phyloP scores from a whole-genome alignment of 2,113 vertebrate species.

The Ptychochromis oligacanthus region DNA sequence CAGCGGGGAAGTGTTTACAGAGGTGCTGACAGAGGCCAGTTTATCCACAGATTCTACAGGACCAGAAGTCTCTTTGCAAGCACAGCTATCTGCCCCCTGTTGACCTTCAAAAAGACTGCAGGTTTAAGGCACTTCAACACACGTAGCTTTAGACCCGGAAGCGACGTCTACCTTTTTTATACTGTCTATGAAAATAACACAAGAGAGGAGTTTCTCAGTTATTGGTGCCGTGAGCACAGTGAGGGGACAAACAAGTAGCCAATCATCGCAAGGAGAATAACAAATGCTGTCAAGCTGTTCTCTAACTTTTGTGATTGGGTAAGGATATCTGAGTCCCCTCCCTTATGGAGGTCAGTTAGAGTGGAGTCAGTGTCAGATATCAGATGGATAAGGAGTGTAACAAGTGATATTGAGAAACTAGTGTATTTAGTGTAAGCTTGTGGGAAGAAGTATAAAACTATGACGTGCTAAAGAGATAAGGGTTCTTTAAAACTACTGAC shows the following conservation, averaged over 20 bases:
- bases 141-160: not conserved
- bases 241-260: accelerated
- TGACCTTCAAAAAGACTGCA: not conserved
- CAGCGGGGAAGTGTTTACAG: not conserved
- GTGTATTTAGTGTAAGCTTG: not conserved
- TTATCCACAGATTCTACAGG: not conserved
- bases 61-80: not conserved
- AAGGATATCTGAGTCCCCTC: too few relatives aligned
- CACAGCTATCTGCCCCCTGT: accelerated
- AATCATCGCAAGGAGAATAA: too few relatives aligned
- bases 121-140: not conserved
- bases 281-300: not conserved
- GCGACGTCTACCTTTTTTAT: not conserved
- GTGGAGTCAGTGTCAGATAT: too few relatives aligned
- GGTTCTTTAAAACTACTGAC: accelerated
- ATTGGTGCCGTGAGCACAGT: not conserved
- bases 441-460: accelerated
- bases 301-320: not conserved
- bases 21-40: not conserved
- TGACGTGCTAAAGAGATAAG: not conserved
- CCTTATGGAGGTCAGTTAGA: too few relatives aligned
- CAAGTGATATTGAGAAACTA: not conserved
- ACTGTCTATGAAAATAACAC: not conserved
- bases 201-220: not conserved
- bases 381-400: not conserved